These are phyloP conservation scores for Ellobius talpinus DNA, from an alignment of 2,113 vertebrate genomes.

Conservation along the genomic window DNA sequence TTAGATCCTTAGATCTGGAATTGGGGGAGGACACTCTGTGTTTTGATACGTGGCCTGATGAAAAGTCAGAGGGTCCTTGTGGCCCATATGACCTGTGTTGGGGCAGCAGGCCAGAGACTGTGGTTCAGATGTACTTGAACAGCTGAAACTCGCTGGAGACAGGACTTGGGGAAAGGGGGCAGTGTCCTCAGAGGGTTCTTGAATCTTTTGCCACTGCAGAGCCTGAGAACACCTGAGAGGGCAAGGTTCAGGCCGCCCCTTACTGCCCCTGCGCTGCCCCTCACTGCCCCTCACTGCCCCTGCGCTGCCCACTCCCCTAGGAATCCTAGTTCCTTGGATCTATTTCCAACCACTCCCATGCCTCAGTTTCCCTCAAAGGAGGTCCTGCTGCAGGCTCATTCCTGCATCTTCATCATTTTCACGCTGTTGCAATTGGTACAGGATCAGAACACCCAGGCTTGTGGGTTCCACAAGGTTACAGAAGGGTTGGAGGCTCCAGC, in stretches of 20 bases:
- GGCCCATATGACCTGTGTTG: accelerated
- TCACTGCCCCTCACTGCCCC: not conserved
- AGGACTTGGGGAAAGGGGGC: not conserved
- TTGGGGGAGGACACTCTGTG: not conserved
- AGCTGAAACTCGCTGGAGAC: not conserved
- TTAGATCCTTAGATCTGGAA: not conserved
- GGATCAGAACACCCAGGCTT: not conserved
- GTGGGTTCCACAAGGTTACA: not conserved
- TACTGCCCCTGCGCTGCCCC: not conserved
- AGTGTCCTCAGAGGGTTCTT: not conserved
- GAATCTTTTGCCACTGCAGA: not conserved
- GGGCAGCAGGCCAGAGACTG: accelerated
- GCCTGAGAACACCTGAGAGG: not conserved
- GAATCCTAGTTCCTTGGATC: too few species aligned
- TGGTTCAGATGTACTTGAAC: too few species aligned
- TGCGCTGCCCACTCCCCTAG: not conserved
- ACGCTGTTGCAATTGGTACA: not conserved
- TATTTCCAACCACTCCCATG: not conserved
- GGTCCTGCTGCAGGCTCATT: accelerated
- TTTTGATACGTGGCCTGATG: not conserved
- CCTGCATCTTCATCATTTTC: not conserved
- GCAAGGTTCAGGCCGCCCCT: not conserved
- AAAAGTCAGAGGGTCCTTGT: not conserved
- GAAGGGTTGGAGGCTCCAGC: too few species aligned
- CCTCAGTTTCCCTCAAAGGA: conserved; percentile 40